These are phyloP conservation scores for Anhinga anhinga DNA, from an alignment of 2,113 vertebrate genomes.

Conservation along the genomic window DNA sequence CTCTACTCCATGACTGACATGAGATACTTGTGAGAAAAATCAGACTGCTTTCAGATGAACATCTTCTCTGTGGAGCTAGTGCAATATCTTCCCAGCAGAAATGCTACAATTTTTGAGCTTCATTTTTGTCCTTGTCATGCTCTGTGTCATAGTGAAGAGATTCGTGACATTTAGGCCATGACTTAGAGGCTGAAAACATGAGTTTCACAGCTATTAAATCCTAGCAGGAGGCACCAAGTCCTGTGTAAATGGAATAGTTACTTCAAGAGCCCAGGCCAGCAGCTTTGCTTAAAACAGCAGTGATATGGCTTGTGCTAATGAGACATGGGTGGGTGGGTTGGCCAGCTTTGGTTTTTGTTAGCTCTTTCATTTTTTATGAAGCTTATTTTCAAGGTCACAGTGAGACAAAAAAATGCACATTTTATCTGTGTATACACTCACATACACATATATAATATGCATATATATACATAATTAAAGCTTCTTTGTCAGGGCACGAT, in stretches of 20 bases:
- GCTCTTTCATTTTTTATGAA: background rate
- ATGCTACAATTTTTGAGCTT: background rate
- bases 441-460: background rate
- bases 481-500: background rate
- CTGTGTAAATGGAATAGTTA: background rate
- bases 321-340: background rate
- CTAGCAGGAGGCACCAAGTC: background rate
- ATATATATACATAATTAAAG: background rate
- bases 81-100: background rate
- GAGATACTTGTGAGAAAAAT: background rate
- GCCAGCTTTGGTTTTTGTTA: background rate
- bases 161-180: background rate
- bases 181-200: background rate
- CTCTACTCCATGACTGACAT: background rate
- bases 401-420: background rate
- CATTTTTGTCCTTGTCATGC: background rate
- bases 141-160: background rate
- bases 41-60: background rate
- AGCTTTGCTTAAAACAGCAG: background rate
- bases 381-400: background rate
- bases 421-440: background rate
- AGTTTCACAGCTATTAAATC: conserved; percentile 27
- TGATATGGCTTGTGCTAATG: background rate
- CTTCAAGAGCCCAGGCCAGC: background rate
- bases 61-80: background rate